Conservation (phyloP, 2,797 vertebrate species). For the Heterohyrax brucei region DNA sequence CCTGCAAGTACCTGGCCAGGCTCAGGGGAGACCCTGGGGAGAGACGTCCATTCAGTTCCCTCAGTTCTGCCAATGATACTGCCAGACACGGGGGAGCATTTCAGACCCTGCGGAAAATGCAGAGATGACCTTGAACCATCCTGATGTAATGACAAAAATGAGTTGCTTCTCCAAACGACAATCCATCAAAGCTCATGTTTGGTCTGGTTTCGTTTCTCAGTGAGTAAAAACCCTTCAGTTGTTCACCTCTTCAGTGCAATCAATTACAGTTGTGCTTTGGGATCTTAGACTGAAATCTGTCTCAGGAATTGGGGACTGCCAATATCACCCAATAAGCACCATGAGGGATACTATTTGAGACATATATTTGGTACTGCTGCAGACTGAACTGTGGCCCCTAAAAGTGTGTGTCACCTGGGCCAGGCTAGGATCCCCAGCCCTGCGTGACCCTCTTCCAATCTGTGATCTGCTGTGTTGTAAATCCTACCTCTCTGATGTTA, state of each 20-base stretch:
- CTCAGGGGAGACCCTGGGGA: neutral
- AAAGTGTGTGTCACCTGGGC: too few relatives aligned
- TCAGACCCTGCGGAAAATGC: neutral
- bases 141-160: neutral
- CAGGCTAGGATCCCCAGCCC: too few relatives aligned
- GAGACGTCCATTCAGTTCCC: neutral
- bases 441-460: too few relatives aligned
- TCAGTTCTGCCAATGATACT: neutral
- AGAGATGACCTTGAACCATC: neutral
- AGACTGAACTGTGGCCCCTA: too few relatives aligned
- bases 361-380: neutral
- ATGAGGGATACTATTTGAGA: neutral
- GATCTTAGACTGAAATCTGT: constrained; percentile 2
- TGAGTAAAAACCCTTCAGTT: neutral
- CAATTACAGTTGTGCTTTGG: neutral
- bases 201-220: constrained; percentile 6
- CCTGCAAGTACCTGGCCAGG: neutral
- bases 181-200: neutral
- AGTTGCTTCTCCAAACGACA: constrained; percentile 6
- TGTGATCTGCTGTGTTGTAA: too few relatives aligned
- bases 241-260: neutral
- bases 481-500: too few relatives aligned
- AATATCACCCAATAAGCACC: neutral
- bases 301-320: neutral
- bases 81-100: neutral